A percentile compares a stretch with the other conserved stretches of the same genome.
These are phyloP conservation scores for Caenorhabditis wallacei DNA, from an alignment of 2,888 invertebrate species.

Conservation along the genomic window DNA sequence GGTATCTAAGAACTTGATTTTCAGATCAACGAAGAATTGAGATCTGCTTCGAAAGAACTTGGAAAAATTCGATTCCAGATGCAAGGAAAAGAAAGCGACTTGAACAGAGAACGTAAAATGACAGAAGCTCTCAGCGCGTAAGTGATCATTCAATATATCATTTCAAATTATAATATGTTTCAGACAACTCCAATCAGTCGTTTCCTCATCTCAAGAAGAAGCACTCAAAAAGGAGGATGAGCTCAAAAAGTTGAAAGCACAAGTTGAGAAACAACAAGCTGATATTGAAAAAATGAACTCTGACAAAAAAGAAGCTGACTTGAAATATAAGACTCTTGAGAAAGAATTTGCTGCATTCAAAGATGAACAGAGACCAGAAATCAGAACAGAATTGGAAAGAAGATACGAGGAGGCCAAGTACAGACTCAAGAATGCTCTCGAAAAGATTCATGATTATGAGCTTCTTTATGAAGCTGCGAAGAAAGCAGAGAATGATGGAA, in stretches of 20 bases:
- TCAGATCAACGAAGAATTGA: conserved; percentile 70
- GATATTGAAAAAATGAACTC: conserved; percentile 44
- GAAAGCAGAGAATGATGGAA: conserved; percentile 64
- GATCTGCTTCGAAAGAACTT: conserved; percentile 71
- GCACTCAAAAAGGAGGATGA: conserved; percentile 54
- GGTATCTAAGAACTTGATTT: conserved; percentile 32
- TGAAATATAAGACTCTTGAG: conserved; percentile 32
- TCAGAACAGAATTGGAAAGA: conserved; percentile 78
- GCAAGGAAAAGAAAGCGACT: conserved; percentile 68
- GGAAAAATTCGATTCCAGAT: conserved; percentile 67
- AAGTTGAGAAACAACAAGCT: conserved; percentile 52
- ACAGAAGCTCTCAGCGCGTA: conserved; percentile 68
- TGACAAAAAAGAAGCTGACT: conserved; percentile 60
- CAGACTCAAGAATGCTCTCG: conserved; percentile 73
- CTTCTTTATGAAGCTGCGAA: conserved; percentile 67
- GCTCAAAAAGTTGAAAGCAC: conserved; percentile 56
- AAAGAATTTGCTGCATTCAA: conserved; percentile 69
- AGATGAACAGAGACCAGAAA: conserved; percentile 74
- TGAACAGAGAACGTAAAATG: conserved; percentile 67
- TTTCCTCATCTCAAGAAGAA: conserved; percentile 62
- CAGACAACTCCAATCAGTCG: conserved; percentile 68
- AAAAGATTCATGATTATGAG: conserved; percentile 76
- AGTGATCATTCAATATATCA: not conserved
- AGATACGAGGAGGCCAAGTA: conserved; percentile 79
- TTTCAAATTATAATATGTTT: not conserved